Evolutionary conservation across 2,797 vertebrate genomes (phyloP), one percentile per base, ranked within the genome.

Genomic region (Notoglanidium macrostoma): DNA sequence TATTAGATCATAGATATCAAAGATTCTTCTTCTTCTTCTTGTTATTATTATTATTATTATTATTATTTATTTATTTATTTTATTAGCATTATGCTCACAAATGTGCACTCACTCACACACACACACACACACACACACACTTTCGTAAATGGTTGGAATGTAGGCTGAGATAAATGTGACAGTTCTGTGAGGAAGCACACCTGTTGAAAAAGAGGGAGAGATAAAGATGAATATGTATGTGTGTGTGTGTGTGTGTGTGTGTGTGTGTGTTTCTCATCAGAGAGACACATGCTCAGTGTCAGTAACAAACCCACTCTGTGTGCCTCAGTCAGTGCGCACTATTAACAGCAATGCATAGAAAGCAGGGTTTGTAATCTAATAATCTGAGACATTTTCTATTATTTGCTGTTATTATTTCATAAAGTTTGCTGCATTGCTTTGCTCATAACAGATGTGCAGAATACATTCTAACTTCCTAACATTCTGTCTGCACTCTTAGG

Each of bases 161-260:
- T 81, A 88, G 84, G 61, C 32, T 61, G 40, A 68, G 84, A 83
- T 86, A 86, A 81, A 67, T 76, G 19, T 73, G 78, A 85, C 61
- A 79, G 87, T n/a, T 46, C 21, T 17, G 74, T 90, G 88, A 90
- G 57, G 85, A 85, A 61, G 84, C 82, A 86, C 90, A 90, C 88
- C 81, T 87, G 87, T 73, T 70, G 59, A 72, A 77, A 84, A 84
- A 73, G 68, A 35, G 63, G 46, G 51, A 70, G 49, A 57, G 85
- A 80, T 80, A 85, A 70, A 23, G 17, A 54, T 51, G 49, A 32
- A 32, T 26, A 59, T 40, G 70, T 54, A 44, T 49, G 46, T 29
- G 26, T 57, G 77, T 35, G 77, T 59, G 74, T 32, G 74, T 55
- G 76, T 78, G 46, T 29, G 26, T 57, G 46, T 29, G 26, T 57